phyloP scores from a whole-genome alignment of 2,888 invertebrate species.

The Heteromurus nitidus region DNA sequence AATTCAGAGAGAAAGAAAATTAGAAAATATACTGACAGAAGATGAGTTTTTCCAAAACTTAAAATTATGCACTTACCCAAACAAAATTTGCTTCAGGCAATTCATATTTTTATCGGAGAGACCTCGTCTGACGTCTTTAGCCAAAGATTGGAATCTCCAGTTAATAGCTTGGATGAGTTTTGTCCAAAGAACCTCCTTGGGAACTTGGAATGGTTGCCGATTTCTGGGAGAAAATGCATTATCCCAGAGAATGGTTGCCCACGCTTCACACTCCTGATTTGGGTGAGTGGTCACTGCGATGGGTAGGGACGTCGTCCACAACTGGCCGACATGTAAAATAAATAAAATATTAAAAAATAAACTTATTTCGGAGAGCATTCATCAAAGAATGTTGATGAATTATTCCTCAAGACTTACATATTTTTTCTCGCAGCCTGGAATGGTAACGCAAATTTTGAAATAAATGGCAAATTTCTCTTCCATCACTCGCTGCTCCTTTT shows the following conservation, averaged over 20 bases:
- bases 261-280: constrained; percentile 45
- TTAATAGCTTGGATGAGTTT: constrained; percentile 35
- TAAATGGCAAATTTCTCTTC: constrained; percentile 53
- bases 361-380: no score
- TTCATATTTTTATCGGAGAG: constrained; percentile 21
- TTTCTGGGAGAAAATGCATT: constrained; percentile 40
- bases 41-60: no score
- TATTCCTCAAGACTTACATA: background rate
- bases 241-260: constrained; percentile 52
- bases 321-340: constrained; percentile 3
- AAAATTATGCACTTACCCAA: constrained; percentile 31
- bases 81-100: constrained; percentile 26
- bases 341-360: background rate
- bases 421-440: background rate
- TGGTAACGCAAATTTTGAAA: constrained; percentile 27
- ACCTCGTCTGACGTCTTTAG: constrained; percentile 19
- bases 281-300: constrained; percentile 55
- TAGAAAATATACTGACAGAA: background rate
- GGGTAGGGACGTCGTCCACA: constrained; percentile 39
- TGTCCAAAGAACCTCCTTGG: constrained; percentile 31
- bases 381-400: no score
- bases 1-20: no score
- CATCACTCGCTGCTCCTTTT: constrained; percentile 34
- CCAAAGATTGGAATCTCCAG: constrained; percentile 9
- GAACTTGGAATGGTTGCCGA: constrained; percentile 34